phyloP scores from a whole-genome alignment of 2,888 invertebrate species.

The Cartodere bifasciata region DNA sequence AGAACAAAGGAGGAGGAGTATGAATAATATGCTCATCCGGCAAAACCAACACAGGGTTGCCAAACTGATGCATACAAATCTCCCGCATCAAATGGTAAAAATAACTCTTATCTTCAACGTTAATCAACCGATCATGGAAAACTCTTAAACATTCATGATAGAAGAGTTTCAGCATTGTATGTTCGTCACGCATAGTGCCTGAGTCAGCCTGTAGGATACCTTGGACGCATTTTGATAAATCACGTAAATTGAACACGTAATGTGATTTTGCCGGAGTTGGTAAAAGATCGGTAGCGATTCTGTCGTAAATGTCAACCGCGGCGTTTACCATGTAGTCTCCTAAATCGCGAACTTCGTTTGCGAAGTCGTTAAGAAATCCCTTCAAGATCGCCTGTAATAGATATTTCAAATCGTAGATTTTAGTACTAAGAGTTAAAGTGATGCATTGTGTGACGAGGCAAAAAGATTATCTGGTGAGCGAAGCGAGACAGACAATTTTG shows the following conservation, averaged over 20 bases:
- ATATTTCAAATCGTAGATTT: conserved; percentile 1
- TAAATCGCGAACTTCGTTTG: conserved; percentile 51
- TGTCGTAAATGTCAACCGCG: conserved; percentile 70
- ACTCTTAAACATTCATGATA: conserved; percentile 86
- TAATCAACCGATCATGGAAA: conserved; percentile 81
- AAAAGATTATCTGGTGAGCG: not conserved
- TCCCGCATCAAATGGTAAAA: conserved; percentile 61
- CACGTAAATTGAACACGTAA: conserved; percentile 84
- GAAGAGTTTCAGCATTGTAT: conserved; percentile 64
- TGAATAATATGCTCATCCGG: conserved; percentile 47
- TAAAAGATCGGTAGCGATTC: conserved; percentile 65
- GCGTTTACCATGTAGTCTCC: conserved; percentile 66
- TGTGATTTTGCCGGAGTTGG: conserved; percentile 89
- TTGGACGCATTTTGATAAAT: conserved; percentile 81
- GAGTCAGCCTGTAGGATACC: conserved; percentile 77
- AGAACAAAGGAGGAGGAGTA: conserved; percentile 52
- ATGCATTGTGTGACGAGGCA: not conserved
- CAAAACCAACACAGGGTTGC: conserved; percentile 43
- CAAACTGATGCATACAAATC: conserved; percentile 52
- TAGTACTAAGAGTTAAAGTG: no score
- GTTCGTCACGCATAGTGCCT: conserved; percentile 47
- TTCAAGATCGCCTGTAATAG: conserved; percentile 47
- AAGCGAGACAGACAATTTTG: not conserved
- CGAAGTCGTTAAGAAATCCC: conserved; percentile 71
- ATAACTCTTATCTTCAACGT: conserved; percentile 67